These are phyloP conservation scores for Chloropsis hardwickii DNA, from an alignment of 2,113 vertebrate genomes.

Conservation along the genomic window DNA sequence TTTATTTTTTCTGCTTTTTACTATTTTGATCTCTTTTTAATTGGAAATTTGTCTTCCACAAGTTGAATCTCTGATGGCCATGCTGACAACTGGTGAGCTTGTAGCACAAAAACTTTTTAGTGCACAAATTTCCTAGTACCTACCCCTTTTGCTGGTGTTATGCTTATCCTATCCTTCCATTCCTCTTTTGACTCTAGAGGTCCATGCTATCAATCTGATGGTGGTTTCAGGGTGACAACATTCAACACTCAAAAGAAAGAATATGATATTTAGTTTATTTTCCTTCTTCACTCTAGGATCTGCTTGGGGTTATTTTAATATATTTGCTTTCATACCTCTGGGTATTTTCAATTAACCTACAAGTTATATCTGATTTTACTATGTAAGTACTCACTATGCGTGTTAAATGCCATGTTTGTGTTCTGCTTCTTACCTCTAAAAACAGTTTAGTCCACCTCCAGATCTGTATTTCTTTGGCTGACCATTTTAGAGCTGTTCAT, in stretches of 20 bases:
- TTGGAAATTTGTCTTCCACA: neutral
- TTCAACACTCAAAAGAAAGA: neutral
- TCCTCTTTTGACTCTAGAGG: neutral
- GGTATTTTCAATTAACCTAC: neutral
- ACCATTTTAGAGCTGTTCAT: neutral
- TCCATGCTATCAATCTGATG: neutral
- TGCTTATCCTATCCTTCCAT: neutral
- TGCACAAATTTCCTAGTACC: accelerated
- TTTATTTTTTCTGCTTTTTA: neutral
- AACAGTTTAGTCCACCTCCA: neutral
- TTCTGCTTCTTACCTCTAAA: neutral
- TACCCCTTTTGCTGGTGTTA: neutral
- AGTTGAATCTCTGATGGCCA: neutral
- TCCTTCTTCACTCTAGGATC: neutral
- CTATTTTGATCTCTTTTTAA: neutral
- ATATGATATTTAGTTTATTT: neutral
- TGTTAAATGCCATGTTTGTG: neutral
- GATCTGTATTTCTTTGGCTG: neutral
- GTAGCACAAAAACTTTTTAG: neutral
- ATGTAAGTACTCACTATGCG: neutral
- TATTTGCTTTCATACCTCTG: neutral
- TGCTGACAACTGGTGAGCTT: neutral
- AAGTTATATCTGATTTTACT: neutral
- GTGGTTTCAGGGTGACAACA: neutral
- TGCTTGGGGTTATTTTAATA: neutral